phyloP scores from a whole-genome alignment of 2,113 vertebrate genomes.

The Lophius piscatorius region DNA sequence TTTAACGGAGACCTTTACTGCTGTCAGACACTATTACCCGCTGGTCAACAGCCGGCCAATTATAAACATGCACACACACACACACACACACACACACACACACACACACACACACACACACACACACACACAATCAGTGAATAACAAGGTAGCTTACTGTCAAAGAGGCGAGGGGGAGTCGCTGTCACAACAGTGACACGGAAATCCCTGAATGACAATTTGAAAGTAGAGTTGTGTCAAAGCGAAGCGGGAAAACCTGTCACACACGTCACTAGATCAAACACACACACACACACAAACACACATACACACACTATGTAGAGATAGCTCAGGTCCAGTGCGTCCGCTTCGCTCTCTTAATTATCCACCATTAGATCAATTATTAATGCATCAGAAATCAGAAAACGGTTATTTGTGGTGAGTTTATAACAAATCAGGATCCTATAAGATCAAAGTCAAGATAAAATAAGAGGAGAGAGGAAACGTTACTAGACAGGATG shows the following conservation, averaged over 20 bases:
- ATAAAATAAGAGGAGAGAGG: no score
- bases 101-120: conserved; percentile 9
- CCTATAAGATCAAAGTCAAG: not conserved
- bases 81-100: not conserved
- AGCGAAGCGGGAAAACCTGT: conserved; percentile 42
- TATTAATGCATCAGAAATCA: not conserved
- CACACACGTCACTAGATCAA: conserved; percentile 6
- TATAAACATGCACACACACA: conserved; percentile 22
- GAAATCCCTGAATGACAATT: conserved; percentile 30
- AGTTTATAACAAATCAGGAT: not conserved
- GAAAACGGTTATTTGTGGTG: not conserved
- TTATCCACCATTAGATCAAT: conserved; percentile 22
- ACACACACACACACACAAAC: conserved; percentile 17
- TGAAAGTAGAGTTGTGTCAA: conserved; percentile 23
- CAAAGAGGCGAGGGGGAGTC: conserved; percentile 24
- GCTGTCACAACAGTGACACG: conserved; percentile 42
- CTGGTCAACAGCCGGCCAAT: conserved; percentile 50
- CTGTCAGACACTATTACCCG: conserved; percentile 62
- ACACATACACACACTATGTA: not conserved
- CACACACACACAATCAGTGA: conserved; percentile 16
- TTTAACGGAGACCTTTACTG: conserved; percentile 52
- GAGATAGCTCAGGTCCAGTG: conserved; percentile 7
- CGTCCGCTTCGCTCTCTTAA: conserved; percentile 8
- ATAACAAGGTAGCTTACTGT: conserved; percentile 36
- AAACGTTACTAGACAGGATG: no score